These are phyloP conservation scores for Bugulina stolonifera DNA, from an alignment of 2,888 invertebrate genomes.

Conservation along the genomic window DNA sequence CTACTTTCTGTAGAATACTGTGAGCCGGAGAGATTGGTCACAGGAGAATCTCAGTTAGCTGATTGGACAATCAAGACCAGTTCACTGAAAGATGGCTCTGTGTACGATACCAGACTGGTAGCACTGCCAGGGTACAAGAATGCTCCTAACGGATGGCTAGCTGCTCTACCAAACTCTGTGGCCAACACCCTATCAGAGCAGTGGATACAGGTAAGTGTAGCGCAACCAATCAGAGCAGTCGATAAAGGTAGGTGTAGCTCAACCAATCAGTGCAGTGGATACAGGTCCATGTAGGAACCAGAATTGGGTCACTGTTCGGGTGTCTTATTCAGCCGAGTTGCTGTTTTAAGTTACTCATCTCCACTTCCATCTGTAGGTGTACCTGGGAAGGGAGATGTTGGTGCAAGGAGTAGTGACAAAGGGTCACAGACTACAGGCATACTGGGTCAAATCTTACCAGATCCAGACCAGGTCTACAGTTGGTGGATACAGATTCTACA, in stretches of 20 bases:
- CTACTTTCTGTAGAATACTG: slow-evolving; percentile 11
- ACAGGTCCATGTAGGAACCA: too few species aligned
- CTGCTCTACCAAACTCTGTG: neutral
- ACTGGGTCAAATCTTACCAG: slow-evolving; percentile 25
- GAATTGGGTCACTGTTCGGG: too few species aligned
- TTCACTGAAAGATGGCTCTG: neutral
- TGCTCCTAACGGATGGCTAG: slow-evolving; percentile 11
- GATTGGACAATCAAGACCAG: neutral
- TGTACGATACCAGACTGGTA: neutral
- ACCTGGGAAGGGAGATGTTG: slow-evolving; percentile 13
- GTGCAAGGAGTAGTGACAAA: slow-evolving; percentile 19
- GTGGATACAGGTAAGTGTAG: slow-evolving; percentile 4
- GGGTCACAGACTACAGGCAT: neutral
- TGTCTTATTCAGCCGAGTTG: too few species aligned
- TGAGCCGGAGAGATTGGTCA: slow-evolving; percentile 11
- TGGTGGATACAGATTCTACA: neutral
- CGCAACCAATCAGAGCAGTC: too few species aligned
- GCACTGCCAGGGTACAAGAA: neutral
- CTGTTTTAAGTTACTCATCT: too few species aligned
- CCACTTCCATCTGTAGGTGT: neutral
- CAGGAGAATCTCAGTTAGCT: neutral
- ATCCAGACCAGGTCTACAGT: slow-evolving; percentile 2
- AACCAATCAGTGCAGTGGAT: too few species aligned
- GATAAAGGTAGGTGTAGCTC: too few species aligned
- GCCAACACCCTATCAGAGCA: neutral